phyloP scores from a whole-genome alignment of 1,140 invertebrate genomes.

The Eumaeus atala region DNA sequence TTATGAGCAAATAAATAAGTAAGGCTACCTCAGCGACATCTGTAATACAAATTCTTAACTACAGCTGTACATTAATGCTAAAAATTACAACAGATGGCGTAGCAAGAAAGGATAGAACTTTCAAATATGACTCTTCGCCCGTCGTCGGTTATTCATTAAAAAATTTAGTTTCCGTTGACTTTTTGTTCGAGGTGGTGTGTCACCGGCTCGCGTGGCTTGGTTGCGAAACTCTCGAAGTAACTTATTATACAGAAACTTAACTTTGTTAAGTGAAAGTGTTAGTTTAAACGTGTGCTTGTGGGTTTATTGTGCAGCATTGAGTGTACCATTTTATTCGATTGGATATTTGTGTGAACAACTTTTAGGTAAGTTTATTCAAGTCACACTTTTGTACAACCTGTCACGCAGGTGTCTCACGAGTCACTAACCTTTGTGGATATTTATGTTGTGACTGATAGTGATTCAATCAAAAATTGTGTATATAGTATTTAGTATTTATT shows the following conservation, averaged over 20 bases:
- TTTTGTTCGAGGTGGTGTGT: slow-evolving; percentile 35
- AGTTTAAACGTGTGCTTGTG: slow-evolving; percentile 34
- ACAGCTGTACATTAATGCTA: too few species aligned
- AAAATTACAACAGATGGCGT: background rate
- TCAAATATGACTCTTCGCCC: background rate
- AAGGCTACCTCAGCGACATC: too few species aligned
- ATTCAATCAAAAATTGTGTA: too few species aligned
- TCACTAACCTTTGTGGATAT: slow-evolving; percentile 54
- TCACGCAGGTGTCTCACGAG: slow-evolving; percentile 67
- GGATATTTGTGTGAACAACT: slow-evolving; percentile 17
- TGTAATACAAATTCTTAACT: too few species aligned
- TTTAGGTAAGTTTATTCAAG: slow-evolving; percentile 49
- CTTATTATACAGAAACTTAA: slow-evolving; percentile 41
- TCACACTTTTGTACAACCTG: slow-evolving; percentile 57
- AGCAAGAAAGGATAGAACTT: background rate
- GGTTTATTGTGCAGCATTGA: slow-evolving; percentile 30
- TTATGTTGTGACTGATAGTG: background rate
- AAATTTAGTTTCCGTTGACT: slow-evolving; percentile 52
- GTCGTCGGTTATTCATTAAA: background rate
- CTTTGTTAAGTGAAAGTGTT: slow-evolving; percentile 39
- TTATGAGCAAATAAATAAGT: too few species aligned
- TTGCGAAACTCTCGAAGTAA: slow-evolving; percentile 51
- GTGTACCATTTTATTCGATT: slow-evolving; percentile 27
- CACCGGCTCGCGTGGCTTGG: slow-evolving; percentile 26
- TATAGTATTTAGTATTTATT: too few species aligned